These are phyloP conservation scores for Sprattus sprattus DNA, from an alignment of 2,113 vertebrate genomes.

Conservation along the genomic window DNA sequence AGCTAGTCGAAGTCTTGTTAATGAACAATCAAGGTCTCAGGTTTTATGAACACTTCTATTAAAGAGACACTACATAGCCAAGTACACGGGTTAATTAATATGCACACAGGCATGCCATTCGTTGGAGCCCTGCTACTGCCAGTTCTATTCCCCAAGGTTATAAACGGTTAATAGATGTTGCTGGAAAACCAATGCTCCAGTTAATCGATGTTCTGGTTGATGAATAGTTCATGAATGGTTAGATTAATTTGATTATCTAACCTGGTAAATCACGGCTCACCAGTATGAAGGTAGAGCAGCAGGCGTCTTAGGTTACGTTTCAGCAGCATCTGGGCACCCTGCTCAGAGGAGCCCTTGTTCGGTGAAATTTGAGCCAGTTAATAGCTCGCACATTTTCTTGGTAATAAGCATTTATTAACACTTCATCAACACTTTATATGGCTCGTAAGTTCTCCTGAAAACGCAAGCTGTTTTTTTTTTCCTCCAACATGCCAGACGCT, in stretches of 20 bases:
- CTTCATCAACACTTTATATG: conserved; percentile 12
- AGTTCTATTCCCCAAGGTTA: not conserved
- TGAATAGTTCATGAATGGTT: not conserved
- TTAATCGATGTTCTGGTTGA: not conserved
- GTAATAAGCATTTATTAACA: conserved; percentile 15
- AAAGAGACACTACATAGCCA: not conserved
- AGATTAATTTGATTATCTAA: not conserved
- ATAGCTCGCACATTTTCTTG: conserved; percentile 2
- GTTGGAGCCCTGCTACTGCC: not conserved
- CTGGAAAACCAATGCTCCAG: not conserved
- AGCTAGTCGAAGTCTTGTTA: conserved; percentile 2
- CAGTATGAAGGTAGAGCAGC: not conserved
- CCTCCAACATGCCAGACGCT: not conserved
- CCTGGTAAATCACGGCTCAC: not conserved
- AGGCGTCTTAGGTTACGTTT: not conserved
- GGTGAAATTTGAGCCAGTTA: not conserved
- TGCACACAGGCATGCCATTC: not conserved
- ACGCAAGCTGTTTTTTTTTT: not conserved
- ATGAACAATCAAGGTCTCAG: conserved; percentile 1
- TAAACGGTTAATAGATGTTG: not conserved
- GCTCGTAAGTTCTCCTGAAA: conserved; percentile 1
- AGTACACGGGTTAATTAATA: conserved; percentile 3
- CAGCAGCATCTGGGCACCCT: not conserved
- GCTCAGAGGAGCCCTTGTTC: not conserved
- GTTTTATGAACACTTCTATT: conserved; percentile 13